Evolutionary conservation across 2,888 invertebrate species (phyloP).

Genomic region (Eremobia ochroleuca): DNA sequence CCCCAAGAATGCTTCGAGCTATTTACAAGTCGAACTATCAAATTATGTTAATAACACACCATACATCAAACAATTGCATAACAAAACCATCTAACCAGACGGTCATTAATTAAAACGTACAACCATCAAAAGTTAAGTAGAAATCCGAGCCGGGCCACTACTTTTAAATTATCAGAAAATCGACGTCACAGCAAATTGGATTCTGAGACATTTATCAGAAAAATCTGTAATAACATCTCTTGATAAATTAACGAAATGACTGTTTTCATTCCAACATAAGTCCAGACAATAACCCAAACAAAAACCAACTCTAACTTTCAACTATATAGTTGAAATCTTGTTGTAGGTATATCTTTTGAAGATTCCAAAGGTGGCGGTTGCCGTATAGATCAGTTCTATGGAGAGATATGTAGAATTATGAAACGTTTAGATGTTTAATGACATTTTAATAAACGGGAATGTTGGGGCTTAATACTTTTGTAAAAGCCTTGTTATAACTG

Average conservation of each 20-base stretch:
- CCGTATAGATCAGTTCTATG: constrained; percentile 43
- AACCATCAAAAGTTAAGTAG: constrained; percentile 63
- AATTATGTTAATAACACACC: constrained; percentile 66
- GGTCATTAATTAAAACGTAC: constrained; percentile 61
- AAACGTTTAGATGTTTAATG: constrained; percentile 68
- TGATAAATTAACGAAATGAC: constrained; percentile 71
- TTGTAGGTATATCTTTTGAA: background rate
- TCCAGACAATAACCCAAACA: background rate
- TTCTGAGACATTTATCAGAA: constrained; percentile 75
- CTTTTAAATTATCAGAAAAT: constrained; percentile 75
- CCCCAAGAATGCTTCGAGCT: constrained; percentile 59
- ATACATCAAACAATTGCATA: constrained; percentile 66
- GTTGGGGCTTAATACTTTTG: constrained; percentile 12
- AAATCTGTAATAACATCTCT: constrained; percentile 77
- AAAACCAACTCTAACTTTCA: background rate
- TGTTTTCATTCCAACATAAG: constrained; percentile 38
- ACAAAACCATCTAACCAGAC: constrained; percentile 55
- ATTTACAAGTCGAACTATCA: constrained; percentile 64
- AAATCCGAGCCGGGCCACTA: constrained; percentile 67
- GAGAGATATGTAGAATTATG: constrained; percentile 59
- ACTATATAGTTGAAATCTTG: constrained; percentile 3
- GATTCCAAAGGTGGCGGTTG: constrained; percentile 12
- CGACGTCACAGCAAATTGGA: constrained; percentile 79
- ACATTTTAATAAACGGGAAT: constrained; percentile 57
- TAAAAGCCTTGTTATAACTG: constrained; percentile 25